Percentiles rank a stretch among this genome's conserved stretches.
Conservation (phyloP, 2,797 vertebrate species). For the Xenopus petersii region DNA sequence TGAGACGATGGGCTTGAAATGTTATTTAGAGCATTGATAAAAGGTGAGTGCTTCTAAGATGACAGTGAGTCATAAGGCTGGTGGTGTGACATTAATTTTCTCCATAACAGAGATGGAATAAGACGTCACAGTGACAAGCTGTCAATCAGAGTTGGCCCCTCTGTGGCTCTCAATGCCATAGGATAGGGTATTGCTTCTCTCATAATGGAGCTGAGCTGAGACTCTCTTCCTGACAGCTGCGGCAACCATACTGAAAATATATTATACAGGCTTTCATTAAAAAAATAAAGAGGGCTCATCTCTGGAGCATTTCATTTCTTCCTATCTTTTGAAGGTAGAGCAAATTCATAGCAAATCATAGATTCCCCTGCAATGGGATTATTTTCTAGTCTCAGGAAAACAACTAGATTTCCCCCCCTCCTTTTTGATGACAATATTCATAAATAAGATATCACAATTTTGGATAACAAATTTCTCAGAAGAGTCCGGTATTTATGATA, state of each 20-base stretch:
- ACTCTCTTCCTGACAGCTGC: conserved; percentile 75
- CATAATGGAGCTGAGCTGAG: conserved; percentile 80
- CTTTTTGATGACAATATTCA: conserved; percentile 69
- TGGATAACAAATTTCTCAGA: conserved; percentile 72
- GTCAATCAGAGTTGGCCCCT: conserved; percentile 86
- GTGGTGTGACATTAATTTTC: conserved; percentile 86
- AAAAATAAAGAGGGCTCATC: conserved; percentile 89
- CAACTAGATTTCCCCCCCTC: conserved; percentile 53
- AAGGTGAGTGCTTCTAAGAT: conserved; percentile 92
- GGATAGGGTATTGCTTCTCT: conserved; percentile 76
- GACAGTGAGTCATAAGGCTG: conserved; percentile 92
- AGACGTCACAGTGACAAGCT: conserved; percentile 96
- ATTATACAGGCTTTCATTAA: conserved; percentile 91
- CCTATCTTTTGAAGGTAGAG: conserved; percentile 78
- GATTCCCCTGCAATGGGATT: conserved; percentile 71
- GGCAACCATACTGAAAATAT: conserved; percentile 81
- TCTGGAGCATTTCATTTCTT: conserved; percentile 82
- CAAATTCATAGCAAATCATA: conserved; percentile 74
- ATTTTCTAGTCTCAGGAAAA: conserved; percentile 72
- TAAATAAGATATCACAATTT: conserved; percentile 77
- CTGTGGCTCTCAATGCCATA: conserved; percentile 72
- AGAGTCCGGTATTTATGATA: conserved; percentile 61
- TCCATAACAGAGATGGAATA: conserved; percentile 94
- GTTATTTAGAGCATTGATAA: conserved; percentile 95
- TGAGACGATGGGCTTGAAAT: conserved; percentile 89